phyloP scores from a whole-genome alignment of 2,113 vertebrate genomes.

The Rattus rattus region DNA sequence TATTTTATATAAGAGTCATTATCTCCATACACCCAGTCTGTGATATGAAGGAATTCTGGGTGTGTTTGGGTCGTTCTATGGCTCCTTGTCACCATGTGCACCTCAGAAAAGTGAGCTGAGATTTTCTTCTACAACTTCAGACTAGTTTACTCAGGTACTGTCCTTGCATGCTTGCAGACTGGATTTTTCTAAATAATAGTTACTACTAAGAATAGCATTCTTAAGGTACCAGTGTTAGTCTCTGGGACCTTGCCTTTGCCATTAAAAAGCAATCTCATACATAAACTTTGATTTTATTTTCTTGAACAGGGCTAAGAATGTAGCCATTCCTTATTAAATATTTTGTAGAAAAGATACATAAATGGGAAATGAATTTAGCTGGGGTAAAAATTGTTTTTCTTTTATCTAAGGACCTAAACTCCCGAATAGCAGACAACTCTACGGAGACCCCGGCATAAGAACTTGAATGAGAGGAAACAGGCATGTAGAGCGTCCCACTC shows the following conservation, averaged over 20 bases:
- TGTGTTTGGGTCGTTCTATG: neutral
- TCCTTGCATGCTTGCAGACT: neutral
- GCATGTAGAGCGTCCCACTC: neutral
- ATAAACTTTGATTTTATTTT: constrained; percentile 41
- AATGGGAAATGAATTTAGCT: neutral
- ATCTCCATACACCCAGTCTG: neutral
- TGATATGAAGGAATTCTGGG: neutral
- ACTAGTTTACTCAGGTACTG: neutral
- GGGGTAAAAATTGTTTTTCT: neutral
- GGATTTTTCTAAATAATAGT: neutral
- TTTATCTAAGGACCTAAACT: constrained; percentile 13
- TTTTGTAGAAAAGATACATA: constrained; percentile 38
- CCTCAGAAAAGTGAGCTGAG: constrained; percentile 40
- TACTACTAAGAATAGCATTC: neutral
- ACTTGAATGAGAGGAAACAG: neutral
- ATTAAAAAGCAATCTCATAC: neutral
- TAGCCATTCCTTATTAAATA: constrained; percentile 8
- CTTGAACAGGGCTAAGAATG: neutral
- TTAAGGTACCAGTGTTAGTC: neutral
- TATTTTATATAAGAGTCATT: constrained; percentile 35
- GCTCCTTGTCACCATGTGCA: neutral
- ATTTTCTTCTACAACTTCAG: constrained; percentile 53
- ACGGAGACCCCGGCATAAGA: neutral
- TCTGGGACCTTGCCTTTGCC: neutral
- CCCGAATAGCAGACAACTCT: neutral